These are phyloP conservation scores for Clinocottus analis DNA, from an alignment of 2,113 vertebrate genomes.

Conservation along the genomic window DNA sequence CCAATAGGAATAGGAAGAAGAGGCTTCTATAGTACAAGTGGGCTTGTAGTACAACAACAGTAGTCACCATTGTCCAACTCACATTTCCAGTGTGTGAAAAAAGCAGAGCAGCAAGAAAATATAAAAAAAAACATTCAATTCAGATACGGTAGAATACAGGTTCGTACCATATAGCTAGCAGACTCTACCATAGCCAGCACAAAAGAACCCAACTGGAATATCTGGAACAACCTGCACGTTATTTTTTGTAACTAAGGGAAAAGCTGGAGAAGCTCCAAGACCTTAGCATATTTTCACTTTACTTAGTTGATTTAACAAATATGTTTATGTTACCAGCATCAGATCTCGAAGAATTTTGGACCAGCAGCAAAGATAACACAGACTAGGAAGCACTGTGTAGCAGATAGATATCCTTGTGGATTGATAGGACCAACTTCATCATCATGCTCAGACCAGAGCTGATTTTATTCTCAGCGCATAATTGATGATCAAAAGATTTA, in stretches of 20 bases:
- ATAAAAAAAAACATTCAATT: too few relatives aligned
- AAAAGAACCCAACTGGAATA: not conserved
- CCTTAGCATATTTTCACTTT: not conserved
- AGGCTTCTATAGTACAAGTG: not conserved
- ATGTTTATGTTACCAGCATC: not conserved
- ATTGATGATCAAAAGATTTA: too few relatives aligned
- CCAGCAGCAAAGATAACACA: too few relatives aligned
- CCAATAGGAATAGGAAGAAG: not conserved
- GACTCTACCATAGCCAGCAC: not conserved
- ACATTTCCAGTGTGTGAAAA: not conserved
- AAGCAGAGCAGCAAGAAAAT: not conserved
- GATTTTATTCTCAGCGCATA: too few relatives aligned
- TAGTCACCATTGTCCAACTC: too few relatives aligned
- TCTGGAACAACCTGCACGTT: not conserved
- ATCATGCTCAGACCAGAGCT: too few relatives aligned
- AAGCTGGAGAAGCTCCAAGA: not conserved
- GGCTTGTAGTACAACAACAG: too few relatives aligned
- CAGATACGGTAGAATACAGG: too few relatives aligned
- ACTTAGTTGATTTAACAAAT: not conserved
- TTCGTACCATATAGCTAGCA: not conserved
- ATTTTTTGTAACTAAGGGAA: not conserved
- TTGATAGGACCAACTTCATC: too few relatives aligned
- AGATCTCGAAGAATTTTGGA: too few relatives aligned
- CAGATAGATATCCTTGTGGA: too few relatives aligned
- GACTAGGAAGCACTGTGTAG: too few relatives aligned